Base-by-base conservation (phyloP, 2,113 vertebrate species). In the Pterocles burchelli region DNA sequence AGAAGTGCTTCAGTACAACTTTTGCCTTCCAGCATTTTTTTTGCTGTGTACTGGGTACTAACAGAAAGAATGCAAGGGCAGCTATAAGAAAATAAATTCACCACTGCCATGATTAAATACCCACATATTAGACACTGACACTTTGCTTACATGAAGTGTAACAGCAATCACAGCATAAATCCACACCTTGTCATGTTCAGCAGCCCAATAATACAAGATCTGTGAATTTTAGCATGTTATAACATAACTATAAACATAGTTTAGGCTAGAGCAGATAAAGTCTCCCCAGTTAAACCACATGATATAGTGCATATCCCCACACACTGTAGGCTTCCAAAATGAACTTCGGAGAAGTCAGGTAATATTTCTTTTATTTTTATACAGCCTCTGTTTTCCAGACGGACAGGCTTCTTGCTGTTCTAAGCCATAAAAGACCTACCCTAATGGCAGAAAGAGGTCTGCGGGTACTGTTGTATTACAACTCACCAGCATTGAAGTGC, bases 21-120 rank as follows among this genome's bases (percentile, higher is more conserved):
- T 90, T 4, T 93, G 88, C 93, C 93, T 84, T 78, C 76, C n/a
- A 93, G 95, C 85, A 71, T 38, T 93, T 95, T 68, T 68, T 93
- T 68, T 58, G 68, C 61, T 15, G 33, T 4, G 13, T 54, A 29
- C 75, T 67, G 25, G 19, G 33, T 67, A 86, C 63, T 78, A 90
- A 88, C 61, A 80, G 67, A 81, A 83, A 80, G 68, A 90, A 81
- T 1, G 8, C 55, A 67, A 65, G 52, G 93, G 34, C 24, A 66
- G 63, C 71, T 89, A 89, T 43, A 63, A 52, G 29, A 45, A 94
- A 77, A 90, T 54, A 88, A 86, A 94, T 86, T 61, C 79, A 75
- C 82, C 43, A 13, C 34, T 80, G 45, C 75, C 31, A 17, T 22
- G 72, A 93, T 83, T 84, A 92, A 92, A 77, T 75, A 93, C 16